phyloP scores from a whole-genome alignment of 2,888 invertebrate species.

The Geotrupes spiniger region DNA sequence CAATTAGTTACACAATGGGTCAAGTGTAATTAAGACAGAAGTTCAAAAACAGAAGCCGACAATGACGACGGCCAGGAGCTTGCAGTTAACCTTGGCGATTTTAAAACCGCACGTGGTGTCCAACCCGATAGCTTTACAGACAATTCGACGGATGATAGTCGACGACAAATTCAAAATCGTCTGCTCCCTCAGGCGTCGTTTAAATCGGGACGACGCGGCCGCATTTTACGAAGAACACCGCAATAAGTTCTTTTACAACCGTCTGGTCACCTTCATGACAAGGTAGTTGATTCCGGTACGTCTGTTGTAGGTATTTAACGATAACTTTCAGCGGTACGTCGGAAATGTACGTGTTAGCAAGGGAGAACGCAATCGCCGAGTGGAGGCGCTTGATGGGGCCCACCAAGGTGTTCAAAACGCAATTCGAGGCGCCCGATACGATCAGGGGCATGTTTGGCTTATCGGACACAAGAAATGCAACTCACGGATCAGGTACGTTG shows the following conservation, averaged over 20 bases:
- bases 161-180: conserved; percentile 71
- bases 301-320: background rate
- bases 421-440: conserved; percentile 72
- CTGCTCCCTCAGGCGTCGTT: conserved; percentile 61
- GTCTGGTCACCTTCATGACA: conserved; percentile 77
- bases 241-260: conserved; percentile 78
- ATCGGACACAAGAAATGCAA: conserved; percentile 91
- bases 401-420: conserved; percentile 80
- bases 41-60: too few relatives aligned
- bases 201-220: conserved; percentile 64
- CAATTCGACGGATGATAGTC: conserved; percentile 65
- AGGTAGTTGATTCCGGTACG: conserved; percentile 54
- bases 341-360: conserved; percentile 74
- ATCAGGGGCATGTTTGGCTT: conserved; percentile 83
- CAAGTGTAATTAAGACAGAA: too few relatives aligned
- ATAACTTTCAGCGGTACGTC: conserved; percentile 71
- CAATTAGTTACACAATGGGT: too few relatives aligned
- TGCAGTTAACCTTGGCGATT: conserved; percentile 79
- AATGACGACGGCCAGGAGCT: conserved; percentile 14
- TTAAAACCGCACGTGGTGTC: conserved; percentile 83
- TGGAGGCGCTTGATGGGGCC: conserved; percentile 90
- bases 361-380: conserved; percentile 68
- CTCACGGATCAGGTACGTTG: conserved; percentile 83
- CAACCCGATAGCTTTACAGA: conserved; percentile 68
- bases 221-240: conserved; percentile 81